These are phyloP conservation scores for Distichodus sexfasciatus DNA, from an alignment of 2,797 vertebrate genomes.

Conservation along the genomic window DNA sequence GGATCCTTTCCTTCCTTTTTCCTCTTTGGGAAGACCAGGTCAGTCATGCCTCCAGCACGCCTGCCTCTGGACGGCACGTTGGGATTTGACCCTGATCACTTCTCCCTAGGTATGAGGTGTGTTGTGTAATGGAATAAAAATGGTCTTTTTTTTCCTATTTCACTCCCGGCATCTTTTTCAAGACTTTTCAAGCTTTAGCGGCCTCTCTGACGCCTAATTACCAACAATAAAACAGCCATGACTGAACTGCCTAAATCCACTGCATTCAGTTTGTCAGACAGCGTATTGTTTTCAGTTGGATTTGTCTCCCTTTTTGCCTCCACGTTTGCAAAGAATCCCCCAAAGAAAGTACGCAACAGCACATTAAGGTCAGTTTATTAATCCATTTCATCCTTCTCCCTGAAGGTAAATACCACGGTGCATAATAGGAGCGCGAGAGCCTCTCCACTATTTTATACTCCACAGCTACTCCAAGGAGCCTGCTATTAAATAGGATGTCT, in stretches of 20 bases:
- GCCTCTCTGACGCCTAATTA: constrained; percentile 38
- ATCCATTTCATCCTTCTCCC: constrained; percentile 75
- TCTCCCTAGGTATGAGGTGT: not conserved
- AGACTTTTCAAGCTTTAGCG: constrained; percentile 18
- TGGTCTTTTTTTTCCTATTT: constrained; percentile 3
- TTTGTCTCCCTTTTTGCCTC: constrained; percentile 45
- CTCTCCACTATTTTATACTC: constrained; percentile 23
- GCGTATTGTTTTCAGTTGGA: constrained; percentile 43
- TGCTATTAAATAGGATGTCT: constrained; percentile 34
- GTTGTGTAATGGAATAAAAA: constrained; percentile 4
- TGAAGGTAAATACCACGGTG: constrained; percentile 60
- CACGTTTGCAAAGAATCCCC: constrained; percentile 62
- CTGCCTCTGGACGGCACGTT: not conserved
- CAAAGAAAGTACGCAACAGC: constrained; percentile 55
- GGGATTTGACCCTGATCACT: not conserved
- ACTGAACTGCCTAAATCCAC: constrained; percentile 29
- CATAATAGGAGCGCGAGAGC: constrained; percentile 64
- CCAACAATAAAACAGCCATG: constrained; percentile 42
- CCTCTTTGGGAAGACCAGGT: not conserved
- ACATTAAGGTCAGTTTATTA: constrained; percentile 72
- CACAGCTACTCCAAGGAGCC: constrained; percentile 14
- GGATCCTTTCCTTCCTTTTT: not conserved
- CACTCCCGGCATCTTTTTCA: not conserved
- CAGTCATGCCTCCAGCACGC: not conserved
- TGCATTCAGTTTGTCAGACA: constrained; percentile 26